These are phyloP conservation scores for Protula sp. DNA, from an alignment of 2,888 invertebrate genomes.

Conservation along the genomic window DNA sequence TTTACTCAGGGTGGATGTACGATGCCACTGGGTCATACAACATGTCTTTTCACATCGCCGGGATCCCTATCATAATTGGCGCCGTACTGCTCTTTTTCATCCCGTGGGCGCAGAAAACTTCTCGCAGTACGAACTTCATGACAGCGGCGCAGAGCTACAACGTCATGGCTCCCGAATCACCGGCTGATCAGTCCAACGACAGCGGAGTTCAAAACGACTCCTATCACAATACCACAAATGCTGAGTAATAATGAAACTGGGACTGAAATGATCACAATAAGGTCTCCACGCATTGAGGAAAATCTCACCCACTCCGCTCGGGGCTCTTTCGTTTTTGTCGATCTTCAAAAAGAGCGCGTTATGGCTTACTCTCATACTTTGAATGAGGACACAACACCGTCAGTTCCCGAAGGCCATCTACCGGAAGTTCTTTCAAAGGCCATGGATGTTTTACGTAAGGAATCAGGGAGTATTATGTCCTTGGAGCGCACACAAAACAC, in stretches of 20 bases:
- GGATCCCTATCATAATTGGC: constrained; percentile 32
- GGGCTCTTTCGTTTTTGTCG: background rate
- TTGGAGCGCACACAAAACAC: background rate
- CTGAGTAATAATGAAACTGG: no score
- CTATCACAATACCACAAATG: no score
- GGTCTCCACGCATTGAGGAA: no score
- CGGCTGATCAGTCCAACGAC: no score
- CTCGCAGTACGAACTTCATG: constrained; percentile 23
- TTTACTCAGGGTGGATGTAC: constrained; percentile 32
- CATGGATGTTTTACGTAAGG: background rate
- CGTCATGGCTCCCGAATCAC: no score
- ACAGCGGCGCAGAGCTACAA: constrained; percentile 11
- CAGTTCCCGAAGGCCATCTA: background rate
- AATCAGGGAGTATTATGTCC: background rate
- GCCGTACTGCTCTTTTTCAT: constrained; percentile 35
- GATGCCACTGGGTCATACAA: constrained; percentile 36
- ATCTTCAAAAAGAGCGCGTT: background rate
- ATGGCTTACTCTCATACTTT: background rate
- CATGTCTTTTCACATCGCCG: constrained; percentile 39
- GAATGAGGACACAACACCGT: background rate
- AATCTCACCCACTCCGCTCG: no score
- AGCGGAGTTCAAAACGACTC: no score
- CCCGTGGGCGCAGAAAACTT: constrained; percentile 40
- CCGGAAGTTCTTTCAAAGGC: background rate
- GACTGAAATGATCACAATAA: no score